Conservation (phyloP, 2,113 vertebrate genomes). For the Podarcis raffonei region DNA sequence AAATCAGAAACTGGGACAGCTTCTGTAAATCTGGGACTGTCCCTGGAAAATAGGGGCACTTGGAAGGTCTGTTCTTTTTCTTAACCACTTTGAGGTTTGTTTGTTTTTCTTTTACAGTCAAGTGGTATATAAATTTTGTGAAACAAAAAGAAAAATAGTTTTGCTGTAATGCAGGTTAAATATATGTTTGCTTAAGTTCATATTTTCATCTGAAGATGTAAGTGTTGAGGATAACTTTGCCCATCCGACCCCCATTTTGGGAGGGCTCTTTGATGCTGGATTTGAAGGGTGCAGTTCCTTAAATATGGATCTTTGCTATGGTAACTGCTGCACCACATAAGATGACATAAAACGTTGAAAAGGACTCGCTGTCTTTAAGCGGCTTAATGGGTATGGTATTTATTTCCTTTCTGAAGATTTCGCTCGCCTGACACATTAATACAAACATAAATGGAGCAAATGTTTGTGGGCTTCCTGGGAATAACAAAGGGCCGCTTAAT, state of each 20-base stretch:
- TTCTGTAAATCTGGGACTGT: too few relatives aligned
- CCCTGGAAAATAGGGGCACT: too few relatives aligned
- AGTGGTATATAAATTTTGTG: too few relatives aligned
- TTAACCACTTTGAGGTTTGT: too few relatives aligned
- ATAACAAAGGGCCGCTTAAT: conserved; percentile 70
- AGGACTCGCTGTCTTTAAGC: conserved; percentile 58
- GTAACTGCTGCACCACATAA: conserved; percentile 49
- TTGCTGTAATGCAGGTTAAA: not conserved
- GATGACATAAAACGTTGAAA: not conserved
- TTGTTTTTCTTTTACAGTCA: too few relatives aligned
- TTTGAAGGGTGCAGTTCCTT: conserved; percentile 46
- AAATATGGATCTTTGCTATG: conserved; percentile 61
- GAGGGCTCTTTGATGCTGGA: conserved; percentile 12
- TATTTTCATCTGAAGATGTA: not conserved
- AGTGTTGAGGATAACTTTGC: conserved; percentile 13
- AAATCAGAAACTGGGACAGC: too few relatives aligned
- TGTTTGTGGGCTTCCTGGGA: conserved; percentile 68
- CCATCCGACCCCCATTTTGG: conserved; percentile 3
- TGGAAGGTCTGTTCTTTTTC: too few relatives aligned
- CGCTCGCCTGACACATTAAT: conserved; percentile 67
- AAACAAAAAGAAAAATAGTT: too few relatives aligned
- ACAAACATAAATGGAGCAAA: conserved; percentile 68
- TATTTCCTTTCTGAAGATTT: conserved; percentile 67
- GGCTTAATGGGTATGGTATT: conserved; percentile 63
- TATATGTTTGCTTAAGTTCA: conserved; percentile 19